phyloP scores from a whole-genome alignment of 2,113 vertebrate genomes.

The Aviceda subcristata region DNA sequence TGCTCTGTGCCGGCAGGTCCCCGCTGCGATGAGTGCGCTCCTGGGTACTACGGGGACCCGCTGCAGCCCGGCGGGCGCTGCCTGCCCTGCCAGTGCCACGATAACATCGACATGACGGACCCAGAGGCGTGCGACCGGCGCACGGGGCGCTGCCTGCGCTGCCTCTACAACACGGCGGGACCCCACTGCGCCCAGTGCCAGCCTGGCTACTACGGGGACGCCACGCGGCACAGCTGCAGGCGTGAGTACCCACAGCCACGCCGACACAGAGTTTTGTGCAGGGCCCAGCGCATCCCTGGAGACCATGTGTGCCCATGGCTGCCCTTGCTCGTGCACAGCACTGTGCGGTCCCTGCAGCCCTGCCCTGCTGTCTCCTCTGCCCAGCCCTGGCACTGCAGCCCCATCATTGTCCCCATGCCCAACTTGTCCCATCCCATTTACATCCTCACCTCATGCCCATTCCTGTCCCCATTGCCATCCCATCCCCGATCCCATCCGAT shows the following conservation, averaged over 20 bases:
- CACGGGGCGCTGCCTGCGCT: constrained; percentile 86
- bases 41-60: constrained; percentile 92
- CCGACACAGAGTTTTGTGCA: neutral
- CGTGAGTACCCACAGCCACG: constrained; percentile 75
- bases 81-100: constrained; percentile 87
- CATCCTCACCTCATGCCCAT: neutral
- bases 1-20: constrained; percentile 65
- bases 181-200: constrained; percentile 82
- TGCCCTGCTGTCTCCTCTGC: neutral
- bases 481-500: too few relatives aligned
- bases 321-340: neutral
- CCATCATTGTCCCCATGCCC: neutral
- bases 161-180: constrained; percentile 91
- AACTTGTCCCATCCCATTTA: neutral
- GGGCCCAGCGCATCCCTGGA: rapidly evolving
- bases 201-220: constrained; percentile 87
- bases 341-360: neutral
- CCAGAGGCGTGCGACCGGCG: constrained; percentile 80
- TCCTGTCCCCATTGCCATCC: neutral
- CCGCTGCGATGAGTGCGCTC: constrained; percentile 91
- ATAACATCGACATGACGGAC: constrained; percentile 89
- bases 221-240: constrained; percentile 84
- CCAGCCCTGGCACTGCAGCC: neutral
- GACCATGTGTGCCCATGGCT: rapidly evolving
- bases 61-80: constrained; percentile 83